Conservation (phyloP, 2,113 vertebrate species). For the Pantherophis guttatus region DNA sequence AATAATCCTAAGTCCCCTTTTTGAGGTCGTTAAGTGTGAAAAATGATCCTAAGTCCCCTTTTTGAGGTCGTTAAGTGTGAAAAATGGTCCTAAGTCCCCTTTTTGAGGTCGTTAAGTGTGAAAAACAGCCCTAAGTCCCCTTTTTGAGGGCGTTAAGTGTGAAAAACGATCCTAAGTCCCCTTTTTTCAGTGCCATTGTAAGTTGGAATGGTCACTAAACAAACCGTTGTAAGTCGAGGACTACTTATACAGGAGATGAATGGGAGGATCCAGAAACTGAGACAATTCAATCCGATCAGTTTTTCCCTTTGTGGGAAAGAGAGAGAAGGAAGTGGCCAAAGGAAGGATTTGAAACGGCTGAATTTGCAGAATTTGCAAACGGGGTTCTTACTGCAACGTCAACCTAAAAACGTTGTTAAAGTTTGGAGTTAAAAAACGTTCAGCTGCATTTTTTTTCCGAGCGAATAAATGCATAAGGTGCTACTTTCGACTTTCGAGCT, state of each 20-base stretch:
- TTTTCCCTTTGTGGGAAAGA: background rate
- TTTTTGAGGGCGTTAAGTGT: no score
- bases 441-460: background rate
- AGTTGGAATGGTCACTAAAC: background rate
- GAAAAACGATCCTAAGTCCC: no score
- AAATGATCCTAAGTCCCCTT: no score
- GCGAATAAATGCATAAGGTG: background rate
- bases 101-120: background rate
- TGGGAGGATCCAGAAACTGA: background rate
- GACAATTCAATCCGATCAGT: background rate
- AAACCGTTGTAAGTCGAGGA: background rate
- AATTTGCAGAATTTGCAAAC: background rate
- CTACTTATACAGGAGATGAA: background rate
- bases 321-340: background rate
- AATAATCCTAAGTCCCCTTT: no score
- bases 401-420: background rate
- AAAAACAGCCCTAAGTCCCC: no score
- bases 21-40: no score
- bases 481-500: background rate
- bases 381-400: no score
- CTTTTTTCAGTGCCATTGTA: background rate
- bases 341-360: background rate
- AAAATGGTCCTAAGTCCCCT: no score
- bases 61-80: no score
- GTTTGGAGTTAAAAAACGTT: background rate